A percentile compares a stretch with the other conserved stretches of the same genome.
Conservation (phyloP, 2,797 vertebrate genomes). For the Fistularia commersonii region DNA sequence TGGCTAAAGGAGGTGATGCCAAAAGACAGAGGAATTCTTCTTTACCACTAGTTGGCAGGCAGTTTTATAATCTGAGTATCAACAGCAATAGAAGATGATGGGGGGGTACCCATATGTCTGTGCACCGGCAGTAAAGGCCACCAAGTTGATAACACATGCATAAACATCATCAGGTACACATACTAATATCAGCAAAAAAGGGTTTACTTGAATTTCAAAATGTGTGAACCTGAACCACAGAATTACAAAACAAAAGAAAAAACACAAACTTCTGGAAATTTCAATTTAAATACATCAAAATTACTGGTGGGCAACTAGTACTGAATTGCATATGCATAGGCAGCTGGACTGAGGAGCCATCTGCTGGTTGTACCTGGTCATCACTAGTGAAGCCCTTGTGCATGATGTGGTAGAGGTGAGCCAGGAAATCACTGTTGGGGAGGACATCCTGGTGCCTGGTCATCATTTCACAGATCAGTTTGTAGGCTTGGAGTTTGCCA, state of each 20-base stretch:
- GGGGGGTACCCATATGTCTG: conserved; percentile 2
- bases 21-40: conserved; percentile 45
- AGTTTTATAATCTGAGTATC: conserved; percentile 5
- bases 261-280: too few relatives aligned
- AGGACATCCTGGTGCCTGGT: conserved; percentile 93
- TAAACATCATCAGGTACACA: not conserved
- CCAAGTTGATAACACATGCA: not conserved
- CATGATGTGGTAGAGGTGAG: conserved; percentile 95
- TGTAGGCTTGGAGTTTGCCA: conserved; percentile 93
- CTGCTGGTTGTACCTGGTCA: conserved; percentile 85
- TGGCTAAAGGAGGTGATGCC: conserved; percentile 46
- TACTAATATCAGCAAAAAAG: not conserved
- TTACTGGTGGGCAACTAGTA: too few relatives aligned
- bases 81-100: not conserved
- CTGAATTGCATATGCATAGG: not conserved
- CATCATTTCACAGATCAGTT: conserved; percentile 97
- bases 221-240: not conserved
- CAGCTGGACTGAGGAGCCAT: conserved; percentile 6
- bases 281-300: too few relatives aligned
- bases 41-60: conserved; percentile 31
- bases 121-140: not conserved
- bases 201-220: not conserved
- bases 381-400: conserved; percentile 88
- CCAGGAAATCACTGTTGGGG: conserved; percentile 91
- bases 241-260: not conserved